Percentiles rank a stretch among this genome's conserved stretches.
Conservation (phyloP, 1,140 invertebrate species). For the Heliothis virescens region DNA sequence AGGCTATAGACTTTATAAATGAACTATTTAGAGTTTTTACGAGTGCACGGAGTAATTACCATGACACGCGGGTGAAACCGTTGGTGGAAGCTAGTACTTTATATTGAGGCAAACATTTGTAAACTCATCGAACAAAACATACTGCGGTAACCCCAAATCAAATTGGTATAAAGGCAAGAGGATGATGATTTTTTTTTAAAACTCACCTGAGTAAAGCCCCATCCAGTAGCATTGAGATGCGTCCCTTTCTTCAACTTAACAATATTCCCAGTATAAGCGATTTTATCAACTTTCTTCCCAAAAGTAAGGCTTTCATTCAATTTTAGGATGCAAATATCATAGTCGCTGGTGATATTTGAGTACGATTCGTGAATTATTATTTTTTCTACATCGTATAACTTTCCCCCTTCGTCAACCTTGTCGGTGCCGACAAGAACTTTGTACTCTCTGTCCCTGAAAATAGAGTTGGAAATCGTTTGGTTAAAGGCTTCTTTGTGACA, state of each 20-base stretch:
- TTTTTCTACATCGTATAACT: slow-evolving; percentile 53
- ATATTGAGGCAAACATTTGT: too few species aligned
- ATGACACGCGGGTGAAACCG: too few species aligned
- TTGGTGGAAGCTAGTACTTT: too few species aligned
- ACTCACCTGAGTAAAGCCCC: slow-evolving; percentile 49
- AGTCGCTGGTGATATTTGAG: slow-evolving; percentile 36
- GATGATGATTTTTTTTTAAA: too few species aligned
- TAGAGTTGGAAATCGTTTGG: slow-evolving; percentile 20
- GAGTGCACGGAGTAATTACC: too few species aligned
- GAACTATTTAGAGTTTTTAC: too few species aligned
- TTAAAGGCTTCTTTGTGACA: background rate
- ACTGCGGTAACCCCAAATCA: too few species aligned
- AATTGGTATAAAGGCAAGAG: too few species aligned
- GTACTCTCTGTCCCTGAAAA: slow-evolving; percentile 50
- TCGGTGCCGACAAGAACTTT: slow-evolving; percentile 52
- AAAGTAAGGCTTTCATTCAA: slow-evolving; percentile 44
- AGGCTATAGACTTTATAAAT: too few species aligned
- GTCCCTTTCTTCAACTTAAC: slow-evolving; percentile 35
- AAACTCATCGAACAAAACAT: too few species aligned
- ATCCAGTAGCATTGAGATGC: slow-evolving; percentile 49
- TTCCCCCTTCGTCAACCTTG: slow-evolving; percentile 31
- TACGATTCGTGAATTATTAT: slow-evolving; percentile 52
- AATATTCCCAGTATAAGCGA: slow-evolving; percentile 33
- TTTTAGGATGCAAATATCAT: slow-evolving; percentile 55
- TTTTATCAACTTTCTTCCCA: slow-evolving; percentile 42